These are phyloP conservation scores for Fregetta grallaria DNA, from an alignment of 2,113 vertebrate species.

Conservation along the genomic window DNA sequence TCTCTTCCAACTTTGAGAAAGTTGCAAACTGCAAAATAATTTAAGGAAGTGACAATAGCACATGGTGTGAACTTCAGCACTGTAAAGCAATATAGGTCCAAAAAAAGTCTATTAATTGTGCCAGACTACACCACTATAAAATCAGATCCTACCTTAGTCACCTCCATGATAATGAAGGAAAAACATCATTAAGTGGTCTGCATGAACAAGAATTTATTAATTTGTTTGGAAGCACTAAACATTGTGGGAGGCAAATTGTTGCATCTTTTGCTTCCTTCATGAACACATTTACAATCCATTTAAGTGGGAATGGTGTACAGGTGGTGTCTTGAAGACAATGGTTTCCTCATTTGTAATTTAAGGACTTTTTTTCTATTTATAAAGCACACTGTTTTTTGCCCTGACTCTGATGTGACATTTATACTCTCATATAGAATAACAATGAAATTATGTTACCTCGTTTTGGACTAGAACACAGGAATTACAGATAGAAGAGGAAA, in stretches of 20 bases:
- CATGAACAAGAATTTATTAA: background rate
- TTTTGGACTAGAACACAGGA: background rate
- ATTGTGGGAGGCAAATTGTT: background rate
- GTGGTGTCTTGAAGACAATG: background rate
- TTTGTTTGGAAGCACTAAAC: background rate
- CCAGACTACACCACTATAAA: background rate
- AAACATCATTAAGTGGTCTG: background rate
- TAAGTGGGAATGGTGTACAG: background rate
- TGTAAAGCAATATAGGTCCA: accelerated
- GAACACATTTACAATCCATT: background rate
- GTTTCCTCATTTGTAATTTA: background rate
- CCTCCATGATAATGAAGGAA: background rate
- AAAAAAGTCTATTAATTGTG: background rate
- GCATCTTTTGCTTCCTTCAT: background rate
- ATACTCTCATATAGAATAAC: background rate
- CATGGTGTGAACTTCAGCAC: background rate
- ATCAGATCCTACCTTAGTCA: background rate
- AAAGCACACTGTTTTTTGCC: background rate
- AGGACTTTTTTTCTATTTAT: background rate
- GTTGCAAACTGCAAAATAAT: background rate
- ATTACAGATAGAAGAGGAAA: background rate
- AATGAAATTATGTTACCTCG: background rate
- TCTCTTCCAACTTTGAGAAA: background rate
- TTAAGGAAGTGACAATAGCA: background rate
- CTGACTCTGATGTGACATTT: background rate